Conservation (phyloP, 2,113 vertebrate species). For the Cheilinus undulatus region DNA sequence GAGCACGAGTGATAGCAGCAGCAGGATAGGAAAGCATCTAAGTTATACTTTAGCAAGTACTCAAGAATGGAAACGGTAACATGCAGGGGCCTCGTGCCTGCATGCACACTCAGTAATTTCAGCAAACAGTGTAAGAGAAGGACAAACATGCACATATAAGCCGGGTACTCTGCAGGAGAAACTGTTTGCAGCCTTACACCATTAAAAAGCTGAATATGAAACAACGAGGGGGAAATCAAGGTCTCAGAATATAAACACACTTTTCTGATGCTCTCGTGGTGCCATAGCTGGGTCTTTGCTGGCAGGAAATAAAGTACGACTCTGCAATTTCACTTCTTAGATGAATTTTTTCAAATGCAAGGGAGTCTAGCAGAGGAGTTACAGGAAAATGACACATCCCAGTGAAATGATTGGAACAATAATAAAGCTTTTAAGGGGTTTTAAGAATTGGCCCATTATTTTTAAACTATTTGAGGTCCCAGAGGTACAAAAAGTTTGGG, state of each 20-base stretch:
- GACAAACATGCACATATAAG: not conserved
- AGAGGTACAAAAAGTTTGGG: no score
- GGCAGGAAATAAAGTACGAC: constrained; percentile 11
- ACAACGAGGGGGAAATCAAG: constrained; percentile 29
- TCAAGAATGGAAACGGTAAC: constrained; percentile 16
- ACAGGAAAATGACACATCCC: no score
- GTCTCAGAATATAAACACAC: constrained; percentile 33
- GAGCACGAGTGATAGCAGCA: not conserved
- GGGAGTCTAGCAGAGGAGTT: no score
- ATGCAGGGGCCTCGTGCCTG: not conserved
- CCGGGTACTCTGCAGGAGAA: constrained; percentile 17
- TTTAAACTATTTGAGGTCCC: no score
- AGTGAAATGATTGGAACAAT: no score
- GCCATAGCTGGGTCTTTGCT: constrained; percentile 11
- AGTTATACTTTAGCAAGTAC: constrained; percentile 25
- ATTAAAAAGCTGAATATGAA: not conserved
- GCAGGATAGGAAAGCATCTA: not conserved
- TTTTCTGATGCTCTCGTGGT: constrained; percentile 5
- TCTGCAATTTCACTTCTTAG: no score
- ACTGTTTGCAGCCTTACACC: not conserved
- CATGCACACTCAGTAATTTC: not conserved
- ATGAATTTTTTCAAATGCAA: no score
- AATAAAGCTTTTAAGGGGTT: no score
- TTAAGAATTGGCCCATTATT: no score
- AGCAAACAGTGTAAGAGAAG: constrained; percentile 28